Percentiles rank a stretch among this genome's conserved stretches.
phyloP scores from a whole-genome alignment of 2,797 vertebrate genomes.

The Parauchenoglanis punctatus region DNA sequence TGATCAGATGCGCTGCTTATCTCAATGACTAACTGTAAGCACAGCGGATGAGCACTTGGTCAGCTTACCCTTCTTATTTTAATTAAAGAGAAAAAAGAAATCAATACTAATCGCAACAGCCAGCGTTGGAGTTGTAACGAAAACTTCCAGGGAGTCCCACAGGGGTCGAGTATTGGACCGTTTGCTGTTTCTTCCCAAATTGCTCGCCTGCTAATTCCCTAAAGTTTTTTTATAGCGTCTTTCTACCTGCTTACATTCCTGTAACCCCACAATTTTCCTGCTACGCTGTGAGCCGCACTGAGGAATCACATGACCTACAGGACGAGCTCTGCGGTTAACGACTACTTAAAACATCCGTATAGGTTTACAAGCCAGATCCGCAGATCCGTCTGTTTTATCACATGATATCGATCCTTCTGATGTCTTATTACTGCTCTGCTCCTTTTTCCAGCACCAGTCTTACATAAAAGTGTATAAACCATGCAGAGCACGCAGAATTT shows the following conservation, averaged over 20 bases:
- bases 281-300: background rate
- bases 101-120: background rate
- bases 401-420: no score
- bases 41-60: background rate
- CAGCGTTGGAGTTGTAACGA: no score
- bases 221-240: no score
- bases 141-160: no score
- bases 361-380: background rate
- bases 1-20: background rate
- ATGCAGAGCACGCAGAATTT: no score
- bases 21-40: background rate
- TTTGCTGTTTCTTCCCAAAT: background rate
- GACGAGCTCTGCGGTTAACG: background rate
- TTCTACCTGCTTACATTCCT: no score
- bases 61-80: background rate
- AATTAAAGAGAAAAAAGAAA: background rate
- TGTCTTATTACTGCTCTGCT: no score
- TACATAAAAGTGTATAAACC: background rate
- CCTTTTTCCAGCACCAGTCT: background rate
- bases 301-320: background rate
- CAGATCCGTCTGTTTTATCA: background rate
- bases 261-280: background rate
- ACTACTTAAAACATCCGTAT: background rate
- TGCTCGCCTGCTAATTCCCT: no score
- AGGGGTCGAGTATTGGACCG: background rate